phyloP scores from a whole-genome alignment of 2,113 vertebrate genomes.

The Catharus bicknelli region DNA sequence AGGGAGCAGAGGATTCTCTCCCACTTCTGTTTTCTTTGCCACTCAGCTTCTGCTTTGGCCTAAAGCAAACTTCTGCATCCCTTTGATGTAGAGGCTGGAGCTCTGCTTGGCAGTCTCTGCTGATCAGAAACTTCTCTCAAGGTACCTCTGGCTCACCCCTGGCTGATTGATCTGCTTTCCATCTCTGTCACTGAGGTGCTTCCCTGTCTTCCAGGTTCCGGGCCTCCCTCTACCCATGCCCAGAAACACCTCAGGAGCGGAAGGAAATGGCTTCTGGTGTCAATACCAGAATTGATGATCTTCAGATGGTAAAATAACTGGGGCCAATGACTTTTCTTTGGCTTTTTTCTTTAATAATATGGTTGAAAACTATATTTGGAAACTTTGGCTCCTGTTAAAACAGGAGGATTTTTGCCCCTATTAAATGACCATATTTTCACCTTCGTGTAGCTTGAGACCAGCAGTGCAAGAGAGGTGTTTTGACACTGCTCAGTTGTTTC shows the following conservation, averaged over 20 bases:
- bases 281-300: constrained; percentile 96
- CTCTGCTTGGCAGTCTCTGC: background rate
- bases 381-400: background rate
- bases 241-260: constrained; percentile 93
- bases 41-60: background rate
- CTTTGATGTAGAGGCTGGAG: background rate
- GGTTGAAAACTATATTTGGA: background rate
- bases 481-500: background rate
- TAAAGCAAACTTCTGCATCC: background rate
- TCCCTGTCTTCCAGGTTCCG: constrained; percentile 84
- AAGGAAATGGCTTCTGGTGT: constrained; percentile 98
- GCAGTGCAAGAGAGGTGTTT: background rate
- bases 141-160: background rate
- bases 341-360: background rate
- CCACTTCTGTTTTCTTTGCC: background rate
- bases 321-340: background rate
- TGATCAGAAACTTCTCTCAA: background rate
- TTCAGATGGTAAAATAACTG: constrained; percentile 88
- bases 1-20: background rate
- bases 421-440: background rate
- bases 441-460: background rate
- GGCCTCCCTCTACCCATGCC: constrained; percentile 95
- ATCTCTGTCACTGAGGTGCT: background rate
- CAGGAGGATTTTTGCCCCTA: background rate
- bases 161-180: background rate